These are phyloP conservation scores for Stictocephala bisonia DNA, from an alignment of 2,888 invertebrate species.

Conservation along the genomic window DNA sequence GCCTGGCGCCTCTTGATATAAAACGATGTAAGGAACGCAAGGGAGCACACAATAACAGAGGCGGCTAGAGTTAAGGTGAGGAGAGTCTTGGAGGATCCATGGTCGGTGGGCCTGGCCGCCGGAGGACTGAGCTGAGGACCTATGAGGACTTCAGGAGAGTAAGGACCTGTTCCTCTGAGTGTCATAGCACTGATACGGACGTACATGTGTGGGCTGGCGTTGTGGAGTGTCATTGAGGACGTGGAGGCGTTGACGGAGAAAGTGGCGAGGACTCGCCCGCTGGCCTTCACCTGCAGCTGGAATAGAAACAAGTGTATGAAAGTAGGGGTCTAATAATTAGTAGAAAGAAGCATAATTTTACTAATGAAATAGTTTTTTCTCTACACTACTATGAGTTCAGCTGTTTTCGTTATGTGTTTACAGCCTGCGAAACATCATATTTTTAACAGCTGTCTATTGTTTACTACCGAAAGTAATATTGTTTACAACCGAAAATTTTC, in stretches of 20 bases:
- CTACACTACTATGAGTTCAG: too few species aligned
- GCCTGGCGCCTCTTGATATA: conserved; percentile 70
- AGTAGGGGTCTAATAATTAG: neutral
- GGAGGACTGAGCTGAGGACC: conserved; percentile 62
- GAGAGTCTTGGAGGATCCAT: conserved; percentile 70
- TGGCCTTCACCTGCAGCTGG: conserved; percentile 73
- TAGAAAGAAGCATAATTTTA: too few species aligned
- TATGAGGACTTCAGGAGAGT: conserved; percentile 78
- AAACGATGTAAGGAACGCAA: conserved; percentile 64
- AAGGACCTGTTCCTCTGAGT: conserved; percentile 88
- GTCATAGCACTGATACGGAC: conserved; percentile 92
- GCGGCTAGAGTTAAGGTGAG: conserved; percentile 76
- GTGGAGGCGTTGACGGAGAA: conserved; percentile 90
- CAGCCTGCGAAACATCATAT: too few species aligned
- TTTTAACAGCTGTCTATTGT: too few species aligned
- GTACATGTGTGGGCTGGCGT: conserved; percentile 68
- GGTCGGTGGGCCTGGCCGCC: conserved; percentile 57
- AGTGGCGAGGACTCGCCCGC: conserved; percentile 76
- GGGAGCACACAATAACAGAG: conserved; percentile 69
- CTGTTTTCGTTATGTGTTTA: too few species aligned
- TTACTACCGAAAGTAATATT: too few species aligned
- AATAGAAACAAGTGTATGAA: conserved; percentile 55
- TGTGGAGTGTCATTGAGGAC: conserved; percentile 89
- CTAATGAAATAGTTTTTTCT: too few species aligned
- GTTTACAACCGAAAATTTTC: too few species aligned